Base-by-base conservation (phyloP, 2,113 vertebrate genomes). In the Clupea harengus region DNA sequence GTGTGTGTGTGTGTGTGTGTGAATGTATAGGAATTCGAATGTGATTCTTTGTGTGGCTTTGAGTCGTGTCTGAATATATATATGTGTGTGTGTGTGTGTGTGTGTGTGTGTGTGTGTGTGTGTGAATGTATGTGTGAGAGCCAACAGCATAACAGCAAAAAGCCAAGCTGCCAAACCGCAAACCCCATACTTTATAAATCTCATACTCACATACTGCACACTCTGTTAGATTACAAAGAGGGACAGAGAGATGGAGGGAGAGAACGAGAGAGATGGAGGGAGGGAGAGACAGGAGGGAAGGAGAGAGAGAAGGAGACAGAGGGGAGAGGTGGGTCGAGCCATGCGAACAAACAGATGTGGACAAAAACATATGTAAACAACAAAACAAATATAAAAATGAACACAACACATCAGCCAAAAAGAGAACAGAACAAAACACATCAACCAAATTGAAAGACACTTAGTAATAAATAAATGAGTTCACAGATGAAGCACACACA, bases 131-230 rank as follows among this genome's bases (percentile, higher is more conserved):
- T 25, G 60, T 64, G 64, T 10, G 57, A 60, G 39, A 45, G n/a
- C 49, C 22, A 85, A 81, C 45, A 84, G 86, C 82, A 87, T 39
- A 57, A 52, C 80, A 87, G 82, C 82, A 67, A n/a, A 84, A 78
- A 82, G 60, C 82, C 46, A 86, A 83, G 85, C 64, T 32, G 52
- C 52, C 52, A 54, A 72, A 81, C 81, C 72, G 64, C 88, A 28
- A 81, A 85, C 64, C 78, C 25, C 47, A 86, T 84, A 57, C 85
- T 89, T 25, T 88, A 89, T 88, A 83, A 20, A 88, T 87, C 88
- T 72, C 57, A 95, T 96, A 96, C 95, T 96, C 93, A 95, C 93
- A 94, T 93, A 94, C 88, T 94, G 93, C 72, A 94, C 89, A 92
- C 90, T 94, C 94, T 95, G 94, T 85, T 89, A 87, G 86, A 87